Base-by-base conservation (phyloP, 2,113 vertebrate species). In the Taxidea taxus region DNA sequence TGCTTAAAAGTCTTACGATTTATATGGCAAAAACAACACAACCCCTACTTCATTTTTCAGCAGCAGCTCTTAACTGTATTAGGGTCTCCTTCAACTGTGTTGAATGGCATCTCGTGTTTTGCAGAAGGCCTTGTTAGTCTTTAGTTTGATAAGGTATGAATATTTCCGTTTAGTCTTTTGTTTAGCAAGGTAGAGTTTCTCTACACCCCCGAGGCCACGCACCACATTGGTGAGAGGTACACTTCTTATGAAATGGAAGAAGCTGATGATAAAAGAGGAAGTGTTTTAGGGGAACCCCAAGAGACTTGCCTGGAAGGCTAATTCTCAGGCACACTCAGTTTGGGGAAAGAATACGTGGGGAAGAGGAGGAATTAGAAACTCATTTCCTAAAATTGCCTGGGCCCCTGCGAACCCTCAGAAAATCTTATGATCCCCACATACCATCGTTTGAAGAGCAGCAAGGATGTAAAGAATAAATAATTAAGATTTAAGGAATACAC, bases 221-320 rank as follows among this genome's bases (percentile, higher is more conserved):
- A n/a, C 18, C 87, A 2, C 39, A 62, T 51, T 77, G 39, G 23
- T 54, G 49, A 88, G n/a, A 84, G 21, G 7, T 7, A 60, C 23
- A 4, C 62, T 89, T 82, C 92, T 66, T 54, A 60, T 4, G 58
- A 97, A 74, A 80, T 83, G 3, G 42, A 44, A 95, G 34, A 97
- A 44, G 95, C 72, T 64, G 93, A 87, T 72, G 82, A 56, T 83
- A 96, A 92, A 97, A 97, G 86, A 96, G 64, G 96, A 97, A 91
- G 72, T 91, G 11, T 89, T 81, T 72, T 31, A 88, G 96, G 87
- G 95, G 83, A 96, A 91, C 39, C 47, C 97, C 95, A 89, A 93
- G 83, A 78, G 42, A 39, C 29, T 83, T 95, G 87, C 49, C 64
- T 91, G 86, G 70, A 37, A 88, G 78, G 21, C 74, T 58, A 7